A percentile compares a stretch with the other conserved stretches of the same genome.
Conservation (phyloP, 23 tunicate genomes). For the Clavelina lepadiformis region DNA sequence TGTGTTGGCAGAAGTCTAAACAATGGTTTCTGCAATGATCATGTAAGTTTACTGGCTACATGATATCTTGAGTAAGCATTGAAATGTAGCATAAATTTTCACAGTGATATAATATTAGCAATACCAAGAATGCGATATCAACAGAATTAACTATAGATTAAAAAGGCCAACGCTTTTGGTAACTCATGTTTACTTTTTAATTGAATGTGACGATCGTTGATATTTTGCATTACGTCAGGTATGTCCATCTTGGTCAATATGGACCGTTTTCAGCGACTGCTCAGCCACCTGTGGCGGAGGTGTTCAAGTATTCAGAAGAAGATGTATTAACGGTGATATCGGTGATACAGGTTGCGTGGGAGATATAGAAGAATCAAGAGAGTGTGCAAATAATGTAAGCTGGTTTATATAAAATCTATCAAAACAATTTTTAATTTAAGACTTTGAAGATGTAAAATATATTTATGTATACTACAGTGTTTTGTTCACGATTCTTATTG, state of each 20-base stretch:
- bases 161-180: too few relatives aligned
- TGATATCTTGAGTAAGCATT: too few relatives aligned
- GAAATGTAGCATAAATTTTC: too few relatives aligned
- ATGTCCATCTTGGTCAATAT: slow-evolving; percentile 52
- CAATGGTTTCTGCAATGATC: slow-evolving; percentile 54
- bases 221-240: too few relatives aligned
- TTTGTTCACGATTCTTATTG: not conserved
- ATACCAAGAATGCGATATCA: too few relatives aligned
- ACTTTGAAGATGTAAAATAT: not conserved
- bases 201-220: too few relatives aligned
- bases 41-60: slow-evolving; percentile 18
- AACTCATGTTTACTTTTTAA: too few relatives aligned
- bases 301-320: slow-evolving; percentile 7
- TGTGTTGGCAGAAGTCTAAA: slow-evolving; percentile 57
- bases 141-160: too few relatives aligned
- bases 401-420: not conserved
- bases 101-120: too few relatives aligned
- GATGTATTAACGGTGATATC: slow-evolving; percentile 37
- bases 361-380: not conserved
- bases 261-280: slow-evolving; percentile 37
- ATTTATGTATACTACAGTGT: not conserved
- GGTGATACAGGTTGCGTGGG: slow-evolving; percentile 53
- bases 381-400: slow-evolving; percentile 1
- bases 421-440: not conserved
- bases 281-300: slow-evolving; percentile 60